Evolutionary conservation across 2,113 vertebrate species (phyloP).

Genomic region (Raphicerus campestris): DNA sequence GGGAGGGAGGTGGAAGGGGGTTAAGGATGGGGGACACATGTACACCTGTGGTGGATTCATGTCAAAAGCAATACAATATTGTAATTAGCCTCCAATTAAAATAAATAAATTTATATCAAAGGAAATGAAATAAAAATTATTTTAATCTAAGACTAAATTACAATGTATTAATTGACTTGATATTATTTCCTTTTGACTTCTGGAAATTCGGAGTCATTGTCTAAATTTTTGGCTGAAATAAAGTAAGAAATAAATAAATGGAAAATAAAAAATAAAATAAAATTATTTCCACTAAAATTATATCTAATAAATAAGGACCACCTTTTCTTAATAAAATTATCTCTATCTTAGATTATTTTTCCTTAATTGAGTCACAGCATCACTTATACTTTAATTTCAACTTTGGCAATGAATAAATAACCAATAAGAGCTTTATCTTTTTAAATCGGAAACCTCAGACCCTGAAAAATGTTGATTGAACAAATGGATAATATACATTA

Average conservation of each 20-base stretch:
- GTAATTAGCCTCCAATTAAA: too few relatives aligned
- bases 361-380: background rate
- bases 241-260: background rate
- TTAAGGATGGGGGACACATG: too few relatives aligned
- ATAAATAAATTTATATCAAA: too few relatives aligned
- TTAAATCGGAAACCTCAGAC: background rate
- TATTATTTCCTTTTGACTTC: background rate
- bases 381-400: background rate
- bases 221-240: conserved; percentile 15
- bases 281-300: background rate
- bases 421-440: background rate
- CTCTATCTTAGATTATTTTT: background rate
- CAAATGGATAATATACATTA: background rate
- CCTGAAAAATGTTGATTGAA: background rate
- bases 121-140: background rate
- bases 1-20: too few relatives aligned
- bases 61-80: too few relatives aligned
- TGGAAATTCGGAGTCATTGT: background rate
- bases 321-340: background rate
- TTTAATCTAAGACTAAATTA: background rate
- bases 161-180: background rate
- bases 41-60: too few relatives aligned
- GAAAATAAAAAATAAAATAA: background rate
- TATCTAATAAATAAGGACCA: background rate
- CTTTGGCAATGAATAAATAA: background rate